Conservation (phyloP, 2,113 vertebrate genomes). For the Dromiciops gliroides region DNA sequence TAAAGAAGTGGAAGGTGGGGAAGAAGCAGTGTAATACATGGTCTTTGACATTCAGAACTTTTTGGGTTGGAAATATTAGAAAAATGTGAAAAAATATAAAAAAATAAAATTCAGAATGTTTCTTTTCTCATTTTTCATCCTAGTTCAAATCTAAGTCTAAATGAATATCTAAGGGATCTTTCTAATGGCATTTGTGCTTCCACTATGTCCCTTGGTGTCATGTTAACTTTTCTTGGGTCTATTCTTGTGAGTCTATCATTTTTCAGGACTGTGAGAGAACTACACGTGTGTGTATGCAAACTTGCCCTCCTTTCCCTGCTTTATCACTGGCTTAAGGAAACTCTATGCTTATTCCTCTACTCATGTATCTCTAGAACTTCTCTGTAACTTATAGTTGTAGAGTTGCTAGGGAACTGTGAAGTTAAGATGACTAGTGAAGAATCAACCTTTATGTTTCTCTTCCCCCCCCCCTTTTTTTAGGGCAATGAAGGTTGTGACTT, state of each 20-base stretch:
- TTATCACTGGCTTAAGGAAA: neutral
- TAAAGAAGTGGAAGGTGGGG: neutral
- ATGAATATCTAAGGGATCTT: neutral
- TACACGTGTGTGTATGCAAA: no score
- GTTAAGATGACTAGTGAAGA: neutral
- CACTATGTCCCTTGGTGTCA: neutral
- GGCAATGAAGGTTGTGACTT: no score
- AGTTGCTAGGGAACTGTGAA: neutral
- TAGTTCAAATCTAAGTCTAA: conserved; percentile 12
- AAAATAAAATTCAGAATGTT: neutral
- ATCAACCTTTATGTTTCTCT: neutral
- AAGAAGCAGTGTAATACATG: neutral
- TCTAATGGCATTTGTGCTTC: neutral
- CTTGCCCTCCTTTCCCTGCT: neutral
- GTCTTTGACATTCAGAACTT: neutral
- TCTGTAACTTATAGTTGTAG: neutral
- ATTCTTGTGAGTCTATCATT: neutral
- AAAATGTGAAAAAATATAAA: neutral
- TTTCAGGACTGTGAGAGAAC: conserved; percentile 37
- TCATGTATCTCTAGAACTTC: neutral
- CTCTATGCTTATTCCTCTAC: neutral
- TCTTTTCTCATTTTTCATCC: neutral
- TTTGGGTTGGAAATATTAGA: neutral
- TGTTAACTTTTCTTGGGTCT: neutral
- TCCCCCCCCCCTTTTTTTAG: no score